Percentiles rank a stretch among this genome's conserved stretches.
Conservation (phyloP, 1,140 invertebrate genomes). For the Semibalanus balanoides region DNA sequence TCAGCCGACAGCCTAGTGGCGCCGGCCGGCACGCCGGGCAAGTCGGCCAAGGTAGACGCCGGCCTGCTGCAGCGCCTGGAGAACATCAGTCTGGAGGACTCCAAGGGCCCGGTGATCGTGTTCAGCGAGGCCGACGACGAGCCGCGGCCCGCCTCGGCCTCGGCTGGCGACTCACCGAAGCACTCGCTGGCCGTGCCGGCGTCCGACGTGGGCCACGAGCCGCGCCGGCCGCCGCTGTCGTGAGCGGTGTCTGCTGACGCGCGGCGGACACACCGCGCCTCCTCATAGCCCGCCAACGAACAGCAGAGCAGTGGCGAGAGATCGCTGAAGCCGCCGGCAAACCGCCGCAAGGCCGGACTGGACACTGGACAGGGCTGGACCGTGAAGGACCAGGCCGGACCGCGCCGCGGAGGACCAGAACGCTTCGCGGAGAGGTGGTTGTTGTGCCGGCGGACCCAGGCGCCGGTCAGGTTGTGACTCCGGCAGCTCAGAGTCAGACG, state of each 20-base stretch:
- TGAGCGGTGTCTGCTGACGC: not conserved
- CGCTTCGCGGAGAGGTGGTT: no score
- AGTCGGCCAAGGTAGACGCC: not conserved
- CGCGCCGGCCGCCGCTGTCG: not conserved
- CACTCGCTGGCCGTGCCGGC: not conserved
- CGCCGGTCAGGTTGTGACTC: no score
- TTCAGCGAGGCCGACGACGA: conserved; percentile 15
- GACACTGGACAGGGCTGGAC: not conserved
- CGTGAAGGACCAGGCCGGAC: no score
- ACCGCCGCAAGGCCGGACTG: not conserved
- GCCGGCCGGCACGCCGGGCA: not conserved
- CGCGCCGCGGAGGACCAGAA: no score
- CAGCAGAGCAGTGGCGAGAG: no score
- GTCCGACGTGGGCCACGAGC: not conserved
- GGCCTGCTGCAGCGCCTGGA: not conserved
- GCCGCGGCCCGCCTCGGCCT: conserved; percentile 4
- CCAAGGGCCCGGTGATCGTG: conserved; percentile 12
- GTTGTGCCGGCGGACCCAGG: no score
- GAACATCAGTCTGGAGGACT: not conserved
- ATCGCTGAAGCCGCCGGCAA: no score
- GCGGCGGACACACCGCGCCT: not conserved
- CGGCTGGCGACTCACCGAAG: not conserved
- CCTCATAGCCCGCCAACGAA: not conserved
- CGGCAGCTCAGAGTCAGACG: no score
- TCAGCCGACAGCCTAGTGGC: not conserved